phyloP scores from a whole-genome alignment of 1,140 invertebrate genomes.

The Dufourea novaeangliae region DNA sequence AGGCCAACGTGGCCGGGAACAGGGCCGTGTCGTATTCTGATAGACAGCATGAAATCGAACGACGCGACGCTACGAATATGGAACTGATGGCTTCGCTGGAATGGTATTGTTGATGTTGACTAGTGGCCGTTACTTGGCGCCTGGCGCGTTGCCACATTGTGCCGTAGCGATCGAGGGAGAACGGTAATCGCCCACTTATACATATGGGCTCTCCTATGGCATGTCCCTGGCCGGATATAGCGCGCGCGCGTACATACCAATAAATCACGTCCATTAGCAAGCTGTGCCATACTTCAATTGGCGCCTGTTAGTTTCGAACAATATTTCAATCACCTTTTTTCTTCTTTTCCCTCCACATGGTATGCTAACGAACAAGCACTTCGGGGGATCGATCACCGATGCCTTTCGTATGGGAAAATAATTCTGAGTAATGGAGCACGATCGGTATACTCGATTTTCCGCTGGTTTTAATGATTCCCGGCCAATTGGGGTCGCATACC shows the following conservation, averaged over 20 bases:
- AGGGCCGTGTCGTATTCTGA: not conserved
- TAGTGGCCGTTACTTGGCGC: constrained; percentile 37
- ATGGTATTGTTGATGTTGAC: constrained; percentile 35
- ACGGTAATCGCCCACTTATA: constrained; percentile 32
- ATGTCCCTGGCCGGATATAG: not conserved
- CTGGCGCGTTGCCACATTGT: constrained; percentile 37
- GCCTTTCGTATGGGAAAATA: not conserved
- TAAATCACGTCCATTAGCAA: constrained; percentile 30
- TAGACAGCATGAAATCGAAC: constrained; percentile 33
- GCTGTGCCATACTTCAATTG: not conserved
- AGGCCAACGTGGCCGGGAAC: not conserved
- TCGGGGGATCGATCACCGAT: not conserved
- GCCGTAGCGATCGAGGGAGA: constrained; percentile 9
- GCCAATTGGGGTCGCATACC: no score
- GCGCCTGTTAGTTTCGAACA: not conserved
- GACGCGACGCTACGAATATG: not conserved
- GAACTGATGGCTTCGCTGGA: not conserved
- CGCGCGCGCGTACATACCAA: not conserved
- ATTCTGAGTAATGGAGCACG: not conserved
- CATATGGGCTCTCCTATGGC: constrained; percentile 12
- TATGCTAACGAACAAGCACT: not conserved
- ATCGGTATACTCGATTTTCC: no score
- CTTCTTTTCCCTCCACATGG: not conserved
- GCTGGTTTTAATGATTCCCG: no score
- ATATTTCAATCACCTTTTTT: constrained; percentile 3